Evolutionary conservation across 2,113 vertebrate species (phyloP).

Genomic region (Parotia lawesii): DNA sequence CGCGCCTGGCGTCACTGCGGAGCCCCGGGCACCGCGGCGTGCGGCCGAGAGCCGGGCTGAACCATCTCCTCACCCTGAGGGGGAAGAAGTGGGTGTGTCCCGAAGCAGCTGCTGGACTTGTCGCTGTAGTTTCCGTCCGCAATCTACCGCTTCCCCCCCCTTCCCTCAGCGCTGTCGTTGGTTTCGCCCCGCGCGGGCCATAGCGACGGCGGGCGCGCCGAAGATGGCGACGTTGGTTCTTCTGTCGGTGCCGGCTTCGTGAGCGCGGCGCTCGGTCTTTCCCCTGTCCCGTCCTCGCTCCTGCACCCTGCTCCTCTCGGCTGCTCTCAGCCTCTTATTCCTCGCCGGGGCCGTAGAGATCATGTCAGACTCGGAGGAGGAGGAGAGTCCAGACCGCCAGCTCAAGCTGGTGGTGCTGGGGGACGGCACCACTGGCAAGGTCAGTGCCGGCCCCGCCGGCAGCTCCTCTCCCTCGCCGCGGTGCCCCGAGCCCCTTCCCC

Average conservation of each 20-base stretch:
- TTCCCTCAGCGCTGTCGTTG: not conserved
- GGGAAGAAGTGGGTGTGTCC: not conserved
- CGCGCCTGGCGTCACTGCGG: conserved; percentile 63
- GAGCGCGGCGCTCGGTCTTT: not conserved
- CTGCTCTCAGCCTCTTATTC: not conserved
- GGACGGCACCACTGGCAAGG: conserved; percentile 97
- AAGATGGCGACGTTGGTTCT: conserved; percentile 75
- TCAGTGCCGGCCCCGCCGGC: conserved; percentile 67
- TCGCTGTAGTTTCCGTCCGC: not conserved
- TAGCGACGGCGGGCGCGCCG: conserved; percentile 3
- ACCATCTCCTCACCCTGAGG: not conserved
- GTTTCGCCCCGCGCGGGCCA: not conserved
- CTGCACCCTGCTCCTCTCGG: not conserved
- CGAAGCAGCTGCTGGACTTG: not conserved
- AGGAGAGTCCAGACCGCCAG: conserved; percentile 91
- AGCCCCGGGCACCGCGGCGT: not conserved
- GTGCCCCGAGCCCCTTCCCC: not conserved
- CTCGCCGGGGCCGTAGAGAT: not conserved
- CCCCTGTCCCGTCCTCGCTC: not conserved
- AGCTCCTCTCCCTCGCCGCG: not conserved
- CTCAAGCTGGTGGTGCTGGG: conserved; percentile 93
- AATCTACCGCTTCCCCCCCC: not conserved
- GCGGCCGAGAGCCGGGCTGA: not conserved
- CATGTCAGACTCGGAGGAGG: conserved; percentile 97
- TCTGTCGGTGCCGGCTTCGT: not conserved